phyloP scores from a whole-genome alignment of 1,140 invertebrate genomes.

The Drosophila miranda region DNA sequence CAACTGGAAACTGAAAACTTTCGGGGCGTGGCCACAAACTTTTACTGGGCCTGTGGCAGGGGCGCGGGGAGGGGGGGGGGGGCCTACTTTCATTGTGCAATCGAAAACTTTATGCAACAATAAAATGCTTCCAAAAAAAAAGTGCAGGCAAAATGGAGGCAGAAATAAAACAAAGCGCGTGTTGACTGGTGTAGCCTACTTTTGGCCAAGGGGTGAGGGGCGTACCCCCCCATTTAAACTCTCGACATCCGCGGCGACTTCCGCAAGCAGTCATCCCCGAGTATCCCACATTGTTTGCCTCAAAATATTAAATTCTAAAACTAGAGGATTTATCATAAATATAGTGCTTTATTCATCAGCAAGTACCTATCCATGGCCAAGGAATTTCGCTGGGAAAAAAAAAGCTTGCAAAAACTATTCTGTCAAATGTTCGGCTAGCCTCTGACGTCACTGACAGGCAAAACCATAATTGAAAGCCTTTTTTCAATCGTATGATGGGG shows the following conservation, averaged over 20 bases:
- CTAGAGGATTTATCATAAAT: not conserved
- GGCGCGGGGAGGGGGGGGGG: too few species aligned
- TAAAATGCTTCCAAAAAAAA: slow-evolving; percentile 41
- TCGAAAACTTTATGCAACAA: slow-evolving; percentile 66
- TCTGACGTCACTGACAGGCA: not conserved
- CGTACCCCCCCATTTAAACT: slow-evolving; percentile 46
- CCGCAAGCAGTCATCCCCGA: slow-evolving; percentile 25
- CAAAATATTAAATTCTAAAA: not conserved
- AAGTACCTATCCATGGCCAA: too few species aligned
- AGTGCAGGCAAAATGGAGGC: slow-evolving; percentile 5
- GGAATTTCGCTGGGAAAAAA: too few species aligned
- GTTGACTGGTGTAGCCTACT: slow-evolving; percentile 48
- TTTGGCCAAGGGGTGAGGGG: slow-evolving; percentile 13
- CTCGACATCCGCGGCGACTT: slow-evolving; percentile 47
- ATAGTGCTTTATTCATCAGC: too few species aligned
- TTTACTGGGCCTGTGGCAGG: slow-evolving; percentile 18
- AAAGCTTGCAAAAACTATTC: too few species aligned
- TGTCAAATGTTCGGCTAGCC: too few species aligned
- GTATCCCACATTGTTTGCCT: slow-evolving; percentile 11
- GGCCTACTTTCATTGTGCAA: slow-evolving; percentile 41
- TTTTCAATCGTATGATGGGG: not conserved
- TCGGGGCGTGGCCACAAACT: slow-evolving; percentile 44
- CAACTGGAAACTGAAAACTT: slow-evolving; percentile 37
- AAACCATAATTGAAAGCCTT: not conserved
- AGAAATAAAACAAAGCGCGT: slow-evolving; percentile 39